These are phyloP conservation scores for Perca flavescens DNA, from an alignment of 2,113 vertebrate genomes.

Conservation along the genomic window DNA sequence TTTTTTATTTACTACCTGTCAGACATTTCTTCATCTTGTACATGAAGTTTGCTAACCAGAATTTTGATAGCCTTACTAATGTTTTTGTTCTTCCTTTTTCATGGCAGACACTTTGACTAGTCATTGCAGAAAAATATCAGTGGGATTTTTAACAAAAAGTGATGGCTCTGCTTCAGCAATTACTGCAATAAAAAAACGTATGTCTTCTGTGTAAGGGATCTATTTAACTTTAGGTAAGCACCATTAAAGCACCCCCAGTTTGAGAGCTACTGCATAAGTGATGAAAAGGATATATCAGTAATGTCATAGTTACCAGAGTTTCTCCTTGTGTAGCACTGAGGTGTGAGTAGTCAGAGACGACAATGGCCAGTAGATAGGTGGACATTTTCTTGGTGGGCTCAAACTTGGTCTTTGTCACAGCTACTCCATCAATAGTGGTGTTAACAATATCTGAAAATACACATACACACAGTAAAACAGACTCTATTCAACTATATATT, in stretches of 20 bases:
- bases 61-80: background rate
- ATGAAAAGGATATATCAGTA: background rate
- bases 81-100: background rate
- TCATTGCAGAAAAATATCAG: background rate
- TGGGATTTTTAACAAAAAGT: background rate
- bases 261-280: background rate
- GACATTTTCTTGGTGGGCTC: slow-evolving; percentile 88
- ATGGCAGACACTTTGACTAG: background rate
- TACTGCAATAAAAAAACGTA: background rate
- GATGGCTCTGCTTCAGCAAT: background rate
- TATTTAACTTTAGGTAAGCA: background rate
- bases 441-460: slow-evolving; percentile 57
- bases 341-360: slow-evolving; percentile 82
- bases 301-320: slow-evolving; percentile 75
- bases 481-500: background rate
- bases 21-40: background rate
- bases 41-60: background rate
- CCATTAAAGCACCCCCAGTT: background rate
- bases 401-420: slow-evolving; percentile 79
- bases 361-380: slow-evolving; percentile 90
- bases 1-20: background rate
- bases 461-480: slow-evolving; percentile 1
- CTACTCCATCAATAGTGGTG: fast-evolving
- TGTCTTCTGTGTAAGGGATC: background rate
- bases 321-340: fast-evolving